Base-by-base conservation (phyloP, 2,888 invertebrate genomes). In the Latrodectus elegans region DNA sequence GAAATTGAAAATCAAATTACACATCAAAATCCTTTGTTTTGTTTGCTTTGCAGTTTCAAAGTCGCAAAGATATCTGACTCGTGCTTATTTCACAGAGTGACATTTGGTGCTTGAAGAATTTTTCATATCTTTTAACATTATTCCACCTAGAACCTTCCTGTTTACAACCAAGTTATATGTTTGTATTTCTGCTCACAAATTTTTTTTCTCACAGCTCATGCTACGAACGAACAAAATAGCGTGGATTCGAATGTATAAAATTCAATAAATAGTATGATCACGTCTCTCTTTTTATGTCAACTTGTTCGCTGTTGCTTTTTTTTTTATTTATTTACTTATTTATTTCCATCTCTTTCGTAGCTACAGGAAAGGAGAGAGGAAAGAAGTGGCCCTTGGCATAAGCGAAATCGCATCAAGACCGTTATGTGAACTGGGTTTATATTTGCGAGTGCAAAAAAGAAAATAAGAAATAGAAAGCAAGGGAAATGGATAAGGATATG, bases 191-290 rank as follows among this genome's bases (percentile, higher is more conserved):
- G 38, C 51, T 71, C 74, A 75, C 68, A 82, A 70, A 68, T 75
- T 75, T 74, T 82, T 75, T 49, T 17, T 52, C 82, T 71, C 14
- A 38, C 14, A 55, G 60, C 53, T 74, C 55, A 15, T 74, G 53
- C 65, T 51, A 10, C 9, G 22, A 22, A 38, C 14, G 26, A 38
- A 38, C 38, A 68, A 70, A 68, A 68, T 17, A 12, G 67, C 12
- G 17, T 22, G 67, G 75, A 55, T 75, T 38, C 68, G 75, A 49
- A 82, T 82, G 71, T 75, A 60, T 71, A 78, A 77, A 72, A 84
- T 73, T 78, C 84, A 78, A 78, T 73, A 78, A 84, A 77, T 49
- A 84, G 77, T 84, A 77, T 65, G 84, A 84, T 84, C 84, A 84
- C 84, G 84, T 84, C 49, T 38, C 14, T n/a, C 53, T 71, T 84